Evolutionary conservation across 2,113 vertebrate species (phyloP), one percentile per base, ranked within the genome.

Genomic region (Aythya baeri): DNA sequence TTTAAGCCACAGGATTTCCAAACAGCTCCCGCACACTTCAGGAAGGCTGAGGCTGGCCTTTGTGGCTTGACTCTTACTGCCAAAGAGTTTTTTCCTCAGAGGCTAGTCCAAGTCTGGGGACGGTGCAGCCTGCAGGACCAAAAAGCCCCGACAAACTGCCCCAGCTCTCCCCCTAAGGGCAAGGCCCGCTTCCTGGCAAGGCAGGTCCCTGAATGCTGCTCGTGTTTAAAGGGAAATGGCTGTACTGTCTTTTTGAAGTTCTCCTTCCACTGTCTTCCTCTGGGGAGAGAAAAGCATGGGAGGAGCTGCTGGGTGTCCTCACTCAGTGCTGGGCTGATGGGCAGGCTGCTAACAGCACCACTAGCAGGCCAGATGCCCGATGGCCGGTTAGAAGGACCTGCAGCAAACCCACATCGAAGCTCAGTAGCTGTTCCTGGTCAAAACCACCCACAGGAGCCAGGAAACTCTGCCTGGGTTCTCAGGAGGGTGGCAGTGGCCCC

Each of bases 1-100:
- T 86, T 92, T 83, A 82, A 89, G 62, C 50, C 91, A 85, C 77
- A 85, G 62, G 22, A 82, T 93, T 90, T 89, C 86, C 83, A 91
- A 92, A 92, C 62, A 95, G 57, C 26, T 88, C 54, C 54, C 44
- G 90, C 18, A 54, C 79, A 93, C 57, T 88, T 86, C 41, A 79
- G 61, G 34, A 96, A 72, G 58, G n/a, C 44, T 86, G 58, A 90
- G 58, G 82, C 18, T 26, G 54, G 22, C 43, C 82, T 91, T 73
- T 87, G 76, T 62, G 83, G 80, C 54, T 86, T 84, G 46, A 78
- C 21, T 84, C 17, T 38, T 55, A 72, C n/a, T 79, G 90, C 74
- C 81, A 82, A 66, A 57, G 52, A 62, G 12, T 52, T 79, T 72
- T 92, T 92, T 82, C 54, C 54, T 65, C 61, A 74, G 65, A 11